Evolutionary conservation across 2,797 vertebrate genomes (phyloP), one percentile per base, ranked within the genome.

Genomic region (Xiphophorus birchmanni): DNA sequence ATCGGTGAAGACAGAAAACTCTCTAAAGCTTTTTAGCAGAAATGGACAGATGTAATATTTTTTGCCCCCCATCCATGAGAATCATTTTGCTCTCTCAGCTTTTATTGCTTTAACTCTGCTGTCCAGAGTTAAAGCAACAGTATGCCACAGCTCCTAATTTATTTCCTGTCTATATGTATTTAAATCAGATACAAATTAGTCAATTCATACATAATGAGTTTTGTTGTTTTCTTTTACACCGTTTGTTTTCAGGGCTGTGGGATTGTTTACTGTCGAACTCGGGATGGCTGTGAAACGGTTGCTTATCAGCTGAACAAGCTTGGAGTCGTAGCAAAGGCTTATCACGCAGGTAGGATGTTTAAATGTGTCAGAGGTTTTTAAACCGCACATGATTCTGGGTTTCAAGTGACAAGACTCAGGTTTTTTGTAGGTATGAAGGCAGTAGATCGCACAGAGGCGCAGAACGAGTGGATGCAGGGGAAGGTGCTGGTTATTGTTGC

Each of bases 211-310:
- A 42, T 37, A n/a, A 13, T 4, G 9, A 54, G 26, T 7, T 42
- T n/a, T 18, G 17, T 10, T 26, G 1, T 54, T n/a, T 56, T n/a
- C 23, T 17, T 45, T 15, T 32, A 50, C 76, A 44, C 23, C 83
- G 23, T 86, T 35, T 71, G 13, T 78, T 7, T 73, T 74, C 93
- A 99, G 98, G 95, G 94, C 15, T 99, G 98, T 88, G 99, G 99
- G 85, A 99, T 99, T 47, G 94, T 99, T 79, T 99, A 99, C 93
- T 99, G 98, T 94, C 96, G 99, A 82, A 99, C 96, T 87, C 96
- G 98, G 89, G 97, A 99, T 0, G 86, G 94, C 80, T 99, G 99
- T 93, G 98, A 99, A 85, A 97, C 96, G 23, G 95, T 99, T 86
- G 98, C 99, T 3, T 86, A 95, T 80, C 97, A 98, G 83, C 91